Evolutionary conservation across 2,888 invertebrate genomes (phyloP).

Genomic region (Drosophila diplacantha): DNA sequence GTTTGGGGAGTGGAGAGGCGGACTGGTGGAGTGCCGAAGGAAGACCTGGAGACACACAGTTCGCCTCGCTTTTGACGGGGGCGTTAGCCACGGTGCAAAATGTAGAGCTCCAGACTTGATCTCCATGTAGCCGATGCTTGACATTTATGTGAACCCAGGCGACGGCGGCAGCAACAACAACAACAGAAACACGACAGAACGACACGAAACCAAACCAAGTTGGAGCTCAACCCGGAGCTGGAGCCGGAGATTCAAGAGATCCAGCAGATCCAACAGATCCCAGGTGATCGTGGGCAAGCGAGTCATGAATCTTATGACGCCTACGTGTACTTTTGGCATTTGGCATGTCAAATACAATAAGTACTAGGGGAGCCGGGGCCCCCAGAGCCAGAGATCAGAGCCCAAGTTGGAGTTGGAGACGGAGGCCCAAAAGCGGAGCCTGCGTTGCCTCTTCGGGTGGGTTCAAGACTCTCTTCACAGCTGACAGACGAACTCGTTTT

Average conservation of each 20-base stretch:
- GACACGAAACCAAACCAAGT: slow-evolving; percentile 14
- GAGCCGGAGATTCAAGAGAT: slow-evolving; percentile 28
- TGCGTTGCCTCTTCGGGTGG: slow-evolving; percentile 11
- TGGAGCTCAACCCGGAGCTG: slow-evolving; percentile 7
- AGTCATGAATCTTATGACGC: slow-evolving; percentile 74
- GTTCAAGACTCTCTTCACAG: slow-evolving; percentile 24
- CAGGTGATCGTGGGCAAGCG: slow-evolving; percentile 38
- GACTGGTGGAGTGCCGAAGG: slow-evolving; percentile 18
- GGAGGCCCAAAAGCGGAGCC: slow-evolving; percentile 18
- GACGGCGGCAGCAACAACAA: no score
- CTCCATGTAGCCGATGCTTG: slow-evolving; percentile 66
- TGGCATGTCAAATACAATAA: slow-evolving; percentile 74
- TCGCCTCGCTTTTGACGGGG: slow-evolving; percentile 50
- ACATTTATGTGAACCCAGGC: slow-evolving; percentile 72
- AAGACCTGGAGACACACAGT: slow-evolving; percentile 33
- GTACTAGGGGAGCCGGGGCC: slow-evolving; percentile 46
- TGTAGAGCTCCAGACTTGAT: slow-evolving; percentile 60
- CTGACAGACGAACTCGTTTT: slow-evolving; percentile 15
- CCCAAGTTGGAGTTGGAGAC: slow-evolving; percentile 22
- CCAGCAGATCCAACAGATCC: slow-evolving; percentile 6
- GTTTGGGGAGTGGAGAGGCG: slow-evolving; percentile 1
- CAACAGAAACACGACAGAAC: slow-evolving; percentile 59
- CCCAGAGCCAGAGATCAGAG: slow-evolving; percentile 27
- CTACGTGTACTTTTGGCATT: slow-evolving; percentile 75
- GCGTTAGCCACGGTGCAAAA: slow-evolving; percentile 61